phyloP scores from a whole-genome alignment of 2,113 vertebrate species.

The Corythornis madagascariensis region DNA sequence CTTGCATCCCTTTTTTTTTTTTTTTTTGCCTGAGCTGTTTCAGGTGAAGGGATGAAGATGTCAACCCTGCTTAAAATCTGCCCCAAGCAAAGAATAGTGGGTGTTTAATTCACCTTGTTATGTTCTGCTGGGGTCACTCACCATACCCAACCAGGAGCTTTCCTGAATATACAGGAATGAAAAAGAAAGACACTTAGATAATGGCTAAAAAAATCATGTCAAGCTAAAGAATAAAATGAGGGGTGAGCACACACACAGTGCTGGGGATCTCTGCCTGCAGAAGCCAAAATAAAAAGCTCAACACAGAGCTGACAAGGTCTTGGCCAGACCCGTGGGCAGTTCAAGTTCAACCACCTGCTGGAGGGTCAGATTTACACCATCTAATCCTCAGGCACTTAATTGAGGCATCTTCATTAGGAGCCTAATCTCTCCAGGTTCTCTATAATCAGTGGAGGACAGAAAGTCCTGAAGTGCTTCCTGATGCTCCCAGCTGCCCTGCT shows the following conservation, averaged over 20 bases:
- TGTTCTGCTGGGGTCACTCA: neutral
- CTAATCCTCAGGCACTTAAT: neutral
- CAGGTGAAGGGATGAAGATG: neutral
- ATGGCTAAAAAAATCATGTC: neutral
- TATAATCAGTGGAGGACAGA: neutral
- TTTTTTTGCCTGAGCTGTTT: slow-evolving; percentile 12
- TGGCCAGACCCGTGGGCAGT: neutral
- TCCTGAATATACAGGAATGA: neutral
- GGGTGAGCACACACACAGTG: neutral
- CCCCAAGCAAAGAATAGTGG: slow-evolving; percentile 32
- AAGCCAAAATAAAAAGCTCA: neutral
- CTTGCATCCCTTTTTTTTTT: neutral
- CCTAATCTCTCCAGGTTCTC: neutral
- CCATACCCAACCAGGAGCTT: neutral
- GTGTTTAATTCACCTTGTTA: neutral
- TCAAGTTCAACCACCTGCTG: neutral
- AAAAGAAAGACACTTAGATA: neutral
- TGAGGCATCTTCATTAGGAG: neutral
- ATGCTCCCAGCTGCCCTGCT: neutral
- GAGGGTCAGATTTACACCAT: neutral
- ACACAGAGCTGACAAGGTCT: neutral
- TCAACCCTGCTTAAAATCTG: slow-evolving; percentile 46
- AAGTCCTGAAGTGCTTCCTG: neutral
- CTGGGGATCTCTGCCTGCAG: neutral
- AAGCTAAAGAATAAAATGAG: neutral